phyloP scores from a whole-genome alignment of 2,888 invertebrate species.

The Auanema freiburgensis region DNA sequence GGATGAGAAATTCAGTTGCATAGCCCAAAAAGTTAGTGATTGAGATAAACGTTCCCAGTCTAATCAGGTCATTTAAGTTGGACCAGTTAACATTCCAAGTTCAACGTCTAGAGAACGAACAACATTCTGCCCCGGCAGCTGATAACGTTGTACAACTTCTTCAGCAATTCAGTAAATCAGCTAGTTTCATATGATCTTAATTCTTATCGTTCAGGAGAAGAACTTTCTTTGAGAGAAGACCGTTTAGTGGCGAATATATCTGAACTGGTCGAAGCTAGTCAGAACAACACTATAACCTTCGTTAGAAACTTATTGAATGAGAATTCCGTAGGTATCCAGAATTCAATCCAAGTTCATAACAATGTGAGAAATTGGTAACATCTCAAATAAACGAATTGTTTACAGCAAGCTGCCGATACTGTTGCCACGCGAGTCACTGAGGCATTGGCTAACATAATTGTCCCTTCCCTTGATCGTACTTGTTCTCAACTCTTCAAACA shows the following conservation, averaged over 20 bases:
- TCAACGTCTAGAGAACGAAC: slow-evolving; percentile 24
- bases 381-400: neutral
- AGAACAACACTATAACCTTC: slow-evolving; percentile 22
- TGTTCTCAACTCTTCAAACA: slow-evolving; percentile 77
- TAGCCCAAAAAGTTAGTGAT: too few relatives aligned
- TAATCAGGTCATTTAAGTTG: slow-evolving; percentile 12
- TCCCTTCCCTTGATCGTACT: slow-evolving; percentile 49
- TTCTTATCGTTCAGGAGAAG: slow-evolving; percentile 27
- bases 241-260: slow-evolving; percentile 37
- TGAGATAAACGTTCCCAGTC: too few relatives aligned
- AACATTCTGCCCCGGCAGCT: slow-evolving; percentile 21
- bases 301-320: slow-evolving; percentile 26
- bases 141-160: slow-evolving; percentile 26
- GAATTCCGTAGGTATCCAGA: slow-evolving; percentile 22
- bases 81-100: slow-evolving; percentile 25
- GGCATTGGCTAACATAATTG: slow-evolving; percentile 25
- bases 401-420: slow-evolving; percentile 20
- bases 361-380: slow-evolving; percentile 10
- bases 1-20: too few relatives aligned
- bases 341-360: slow-evolving; percentile 20
- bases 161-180: slow-evolving; percentile 25
- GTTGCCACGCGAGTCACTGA: slow-evolving; percentile 19
- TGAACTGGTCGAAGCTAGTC: slow-evolving; percentile 25
- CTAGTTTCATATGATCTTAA: neutral
- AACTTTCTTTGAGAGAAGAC: slow-evolving; percentile 46